These are phyloP conservation scores for Cerastis leucographa DNA, from an alignment of 2,888 invertebrate genomes.

Conservation along the genomic window DNA sequence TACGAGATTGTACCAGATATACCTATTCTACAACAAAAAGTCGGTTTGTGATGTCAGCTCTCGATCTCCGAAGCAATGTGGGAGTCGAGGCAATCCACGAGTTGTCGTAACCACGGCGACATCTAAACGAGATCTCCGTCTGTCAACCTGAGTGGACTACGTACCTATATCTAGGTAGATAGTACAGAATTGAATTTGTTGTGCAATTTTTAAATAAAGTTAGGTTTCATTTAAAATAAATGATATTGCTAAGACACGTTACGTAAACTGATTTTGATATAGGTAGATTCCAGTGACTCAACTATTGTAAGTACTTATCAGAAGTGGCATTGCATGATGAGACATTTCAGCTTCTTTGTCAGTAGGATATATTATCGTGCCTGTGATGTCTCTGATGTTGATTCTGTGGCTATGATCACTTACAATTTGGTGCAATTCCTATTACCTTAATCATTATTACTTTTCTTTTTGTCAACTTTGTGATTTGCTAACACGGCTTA, in stretches of 20 bases:
- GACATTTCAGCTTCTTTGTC: background rate
- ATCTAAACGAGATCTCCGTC: constrained; percentile 68
- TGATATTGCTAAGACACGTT: background rate
- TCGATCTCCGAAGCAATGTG: constrained; percentile 54
- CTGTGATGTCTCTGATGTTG: background rate
- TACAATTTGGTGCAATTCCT: background rate
- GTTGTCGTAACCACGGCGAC: constrained; percentile 64
- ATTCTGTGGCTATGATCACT: background rate
- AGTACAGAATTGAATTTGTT: background rate
- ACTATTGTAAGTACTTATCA: background rate
- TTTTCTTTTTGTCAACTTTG: background rate
- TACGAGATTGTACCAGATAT: constrained; percentile 44
- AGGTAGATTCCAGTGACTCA: background rate
- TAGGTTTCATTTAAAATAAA: background rate
- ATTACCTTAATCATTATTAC: background rate
- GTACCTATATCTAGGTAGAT: constrained; percentile 25
- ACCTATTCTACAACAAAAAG: constrained; percentile 51
- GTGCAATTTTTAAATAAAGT: background rate
- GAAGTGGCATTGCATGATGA: background rate
- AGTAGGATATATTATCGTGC: background rate
- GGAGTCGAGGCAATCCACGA: constrained; percentile 51
- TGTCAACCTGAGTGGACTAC: constrained; percentile 60
- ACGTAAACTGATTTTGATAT: background rate
- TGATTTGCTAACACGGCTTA: too few species aligned
- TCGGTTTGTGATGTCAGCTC: constrained; percentile 44